A percentile compares a stretch with the other conserved stretches of the same genome.
Conservation (phyloP, 2,888 invertebrate species). For the Tachina grossa region DNA sequence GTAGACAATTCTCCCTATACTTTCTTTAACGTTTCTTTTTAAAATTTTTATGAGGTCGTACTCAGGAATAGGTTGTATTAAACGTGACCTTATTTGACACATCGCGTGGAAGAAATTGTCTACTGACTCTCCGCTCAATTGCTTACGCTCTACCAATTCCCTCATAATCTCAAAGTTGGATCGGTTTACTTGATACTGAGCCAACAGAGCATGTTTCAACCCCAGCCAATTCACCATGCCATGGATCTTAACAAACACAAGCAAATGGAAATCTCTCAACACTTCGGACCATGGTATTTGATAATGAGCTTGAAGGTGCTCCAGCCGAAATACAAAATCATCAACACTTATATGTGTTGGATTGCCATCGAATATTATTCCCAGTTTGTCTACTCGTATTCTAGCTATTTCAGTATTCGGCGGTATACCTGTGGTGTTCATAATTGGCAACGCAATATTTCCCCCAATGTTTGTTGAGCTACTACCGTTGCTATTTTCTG, state of each 20-base stretch:
- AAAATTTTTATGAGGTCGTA: slow-evolving; percentile 1
- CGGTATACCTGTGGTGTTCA: too few species aligned
- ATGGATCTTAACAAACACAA: background rate
- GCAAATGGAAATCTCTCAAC: background rate
- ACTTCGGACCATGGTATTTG: slow-evolving; percentile 11
- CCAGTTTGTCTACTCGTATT: background rate
- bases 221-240: background rate
- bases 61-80: slow-evolving; percentile 7
- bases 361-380: background rate
- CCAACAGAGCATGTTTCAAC: background rate
- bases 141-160: background rate
- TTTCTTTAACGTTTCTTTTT: slow-evolving; percentile 14
- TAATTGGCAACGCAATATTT: too few species aligned
- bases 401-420: too few species aligned
- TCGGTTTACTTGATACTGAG: background rate
- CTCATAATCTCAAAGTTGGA: slow-evolving; percentile 23
- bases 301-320: background rate
- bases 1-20: slow-evolving; percentile 15
- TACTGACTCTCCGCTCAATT: background rate
- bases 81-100: background rate
- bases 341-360: background rate
- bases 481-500: too few species aligned
- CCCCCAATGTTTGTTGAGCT: too few species aligned
- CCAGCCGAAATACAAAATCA: background rate
- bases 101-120: background rate